Evolutionary conservation across 2,113 vertebrate species (phyloP).

Genomic region (Alexandromys fortis): DNA sequence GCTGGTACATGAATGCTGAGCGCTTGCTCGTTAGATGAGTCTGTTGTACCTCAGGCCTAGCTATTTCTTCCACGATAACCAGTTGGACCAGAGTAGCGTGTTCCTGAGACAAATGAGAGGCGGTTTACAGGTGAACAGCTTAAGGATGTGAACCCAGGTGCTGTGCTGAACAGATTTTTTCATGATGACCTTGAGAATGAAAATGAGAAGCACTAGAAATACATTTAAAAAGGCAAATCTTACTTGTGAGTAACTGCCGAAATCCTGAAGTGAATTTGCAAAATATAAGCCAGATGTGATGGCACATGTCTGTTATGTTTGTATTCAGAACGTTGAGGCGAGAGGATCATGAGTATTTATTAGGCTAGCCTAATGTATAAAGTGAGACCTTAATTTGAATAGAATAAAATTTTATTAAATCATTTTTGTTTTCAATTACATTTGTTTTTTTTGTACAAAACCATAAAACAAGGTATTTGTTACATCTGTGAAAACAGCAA

Average conservation of each 20-base stretch:
- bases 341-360: neutral
- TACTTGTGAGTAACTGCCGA: neutral
- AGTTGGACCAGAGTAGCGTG: neutral
- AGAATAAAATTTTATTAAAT: neutral
- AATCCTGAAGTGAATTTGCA: neutral
- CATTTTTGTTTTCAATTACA: neutral
- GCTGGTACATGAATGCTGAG: neutral
- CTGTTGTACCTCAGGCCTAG: neutral
- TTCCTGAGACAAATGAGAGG: neutral
- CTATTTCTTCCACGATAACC: slow-evolving; percentile 18
- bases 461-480: neutral
- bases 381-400: neutral
- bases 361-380: neutral
- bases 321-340: neutral
- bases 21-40: slow-evolving; percentile 1
- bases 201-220: neutral
- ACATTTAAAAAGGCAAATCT: neutral
- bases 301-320: neutral
- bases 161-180: neutral
- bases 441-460: neutral
- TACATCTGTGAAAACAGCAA: neutral
- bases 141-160: neutral
- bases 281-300: neutral
- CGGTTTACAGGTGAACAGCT: slow-evolving; percentile 27
- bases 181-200: neutral